phyloP scores from a whole-genome alignment of 1,140 invertebrate species.

The Calliphora vicina region DNA sequence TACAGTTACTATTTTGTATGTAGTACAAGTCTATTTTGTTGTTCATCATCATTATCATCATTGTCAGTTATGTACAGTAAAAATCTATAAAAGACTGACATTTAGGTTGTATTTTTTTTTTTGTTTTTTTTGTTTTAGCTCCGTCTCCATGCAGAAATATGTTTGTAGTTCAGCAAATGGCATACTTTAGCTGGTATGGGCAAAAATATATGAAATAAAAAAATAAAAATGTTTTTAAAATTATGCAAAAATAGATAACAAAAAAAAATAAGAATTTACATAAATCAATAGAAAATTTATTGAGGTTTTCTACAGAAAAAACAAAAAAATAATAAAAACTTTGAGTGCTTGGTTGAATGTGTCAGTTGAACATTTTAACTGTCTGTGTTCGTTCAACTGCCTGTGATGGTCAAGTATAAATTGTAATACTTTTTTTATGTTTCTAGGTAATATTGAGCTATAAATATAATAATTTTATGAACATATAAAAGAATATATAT shows the following conservation, averaged over 20 bases:
- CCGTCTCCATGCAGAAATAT: neutral
- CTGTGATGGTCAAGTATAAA: neutral
- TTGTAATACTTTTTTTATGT: neutral
- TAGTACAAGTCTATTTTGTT: slow-evolving; percentile 6
- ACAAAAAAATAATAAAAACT: neutral
- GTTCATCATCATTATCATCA: slow-evolving; percentile 1
- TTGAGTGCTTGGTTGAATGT: neutral
- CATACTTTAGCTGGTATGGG: neutral
- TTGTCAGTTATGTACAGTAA: neutral
- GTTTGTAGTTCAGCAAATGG: neutral
- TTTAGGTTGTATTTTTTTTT: neutral
- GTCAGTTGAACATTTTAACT: neutral
- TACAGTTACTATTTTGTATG: neutral
- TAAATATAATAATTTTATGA: too few species aligned
- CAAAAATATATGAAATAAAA: neutral
- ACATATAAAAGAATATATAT: neutral
- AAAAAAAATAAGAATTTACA: neutral
- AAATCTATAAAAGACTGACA: slow-evolving; percentile 5
- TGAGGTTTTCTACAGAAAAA: neutral
- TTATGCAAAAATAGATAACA: neutral
- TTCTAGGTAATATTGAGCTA: too few species aligned
- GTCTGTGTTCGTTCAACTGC: neutral
- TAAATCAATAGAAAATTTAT: slow-evolving; percentile 7
- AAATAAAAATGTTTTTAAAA: neutral
- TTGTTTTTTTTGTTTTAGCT: too few species aligned